These are phyloP conservation scores for Cyprinus carpio DNA, from an alignment of 2,113 vertebrate species.

Conservation along the genomic window DNA sequence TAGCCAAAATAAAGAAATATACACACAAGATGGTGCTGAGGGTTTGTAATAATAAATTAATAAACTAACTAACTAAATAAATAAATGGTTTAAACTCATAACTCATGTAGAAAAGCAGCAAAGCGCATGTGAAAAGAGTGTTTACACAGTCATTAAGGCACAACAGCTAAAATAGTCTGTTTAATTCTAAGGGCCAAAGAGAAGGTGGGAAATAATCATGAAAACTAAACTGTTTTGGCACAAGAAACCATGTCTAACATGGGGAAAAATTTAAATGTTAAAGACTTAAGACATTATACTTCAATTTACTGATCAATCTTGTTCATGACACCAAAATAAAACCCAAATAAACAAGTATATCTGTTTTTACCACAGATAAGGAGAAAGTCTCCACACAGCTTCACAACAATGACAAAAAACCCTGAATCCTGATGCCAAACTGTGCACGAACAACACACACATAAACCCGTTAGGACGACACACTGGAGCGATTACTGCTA, in stretches of 20 bases:
- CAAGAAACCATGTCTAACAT: background rate
- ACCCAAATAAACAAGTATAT: background rate
- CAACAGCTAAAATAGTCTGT: background rate
- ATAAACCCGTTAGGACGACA: background rate
- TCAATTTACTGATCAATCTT: background rate
- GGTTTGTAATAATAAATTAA: no score
- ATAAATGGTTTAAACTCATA: no score
- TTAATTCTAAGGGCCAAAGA: background rate
- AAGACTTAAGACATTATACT: background rate
- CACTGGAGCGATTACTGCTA: background rate
- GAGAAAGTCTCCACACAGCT: background rate
- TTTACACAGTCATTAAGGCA: background rate
- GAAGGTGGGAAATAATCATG: background rate
- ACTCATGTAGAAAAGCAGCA: background rate
- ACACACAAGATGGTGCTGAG: background rate
- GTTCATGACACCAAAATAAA: background rate
- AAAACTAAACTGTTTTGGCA: background rate
- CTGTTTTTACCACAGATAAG: background rate
- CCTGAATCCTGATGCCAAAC: background rate
- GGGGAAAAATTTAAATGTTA: background rate
- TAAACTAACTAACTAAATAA: no score
- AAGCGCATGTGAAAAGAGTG: background rate
- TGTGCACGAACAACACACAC: background rate
- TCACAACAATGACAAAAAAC: background rate
- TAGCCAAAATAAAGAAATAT: background rate